A percentile compares a stretch with the other conserved stretches of the same genome.
Evolutionary conservation across 2,888 invertebrate species (phyloP).

Genomic region (Lasioglossum vierecki): DNA sequence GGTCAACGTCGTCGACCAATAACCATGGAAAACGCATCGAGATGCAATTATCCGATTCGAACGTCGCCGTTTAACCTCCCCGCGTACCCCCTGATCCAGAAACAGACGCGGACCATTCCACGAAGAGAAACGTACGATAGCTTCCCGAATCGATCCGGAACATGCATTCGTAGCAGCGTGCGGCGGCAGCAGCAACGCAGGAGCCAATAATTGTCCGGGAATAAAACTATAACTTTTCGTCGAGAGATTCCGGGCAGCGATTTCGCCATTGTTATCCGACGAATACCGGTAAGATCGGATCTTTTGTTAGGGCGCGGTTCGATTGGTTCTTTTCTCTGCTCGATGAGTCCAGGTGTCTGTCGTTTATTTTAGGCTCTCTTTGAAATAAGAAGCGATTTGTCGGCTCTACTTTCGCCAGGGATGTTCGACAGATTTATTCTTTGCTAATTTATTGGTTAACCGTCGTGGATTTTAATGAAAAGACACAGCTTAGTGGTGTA

Average conservation of each 20-base stretch:
- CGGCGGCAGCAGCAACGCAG: not conserved
- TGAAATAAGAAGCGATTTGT: not conserved
- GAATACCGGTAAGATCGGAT: not conserved
- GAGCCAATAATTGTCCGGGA: conserved; percentile 6
- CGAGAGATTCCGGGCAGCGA: not conserved
- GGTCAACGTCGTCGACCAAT: conserved; percentile 36
- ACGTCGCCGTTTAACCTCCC: conserved; percentile 2
- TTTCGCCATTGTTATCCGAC: not conserved
- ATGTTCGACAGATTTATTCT: too few species aligned
- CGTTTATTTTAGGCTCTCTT: not conserved
- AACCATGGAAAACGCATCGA: conserved; percentile 35
- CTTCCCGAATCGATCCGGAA: not conserved
- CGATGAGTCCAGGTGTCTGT: not conserved
- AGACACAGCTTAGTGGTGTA: too few species aligned
- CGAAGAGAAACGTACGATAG: not conserved
- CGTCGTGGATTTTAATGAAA: too few species aligned
- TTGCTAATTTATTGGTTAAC: too few species aligned
- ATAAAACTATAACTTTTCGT: conserved; percentile 4
- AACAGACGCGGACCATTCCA: not conserved
- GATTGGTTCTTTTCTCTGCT: not conserved
- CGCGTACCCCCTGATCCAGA: not conserved
- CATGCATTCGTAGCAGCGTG: not conserved
- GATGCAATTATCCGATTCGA: conserved; percentile 37
- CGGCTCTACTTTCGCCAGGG: too few species aligned
- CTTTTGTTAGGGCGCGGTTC: not conserved